Conservation (phyloP, 2,113 vertebrate genomes). For the Stegostoma tigrinum region DNA sequence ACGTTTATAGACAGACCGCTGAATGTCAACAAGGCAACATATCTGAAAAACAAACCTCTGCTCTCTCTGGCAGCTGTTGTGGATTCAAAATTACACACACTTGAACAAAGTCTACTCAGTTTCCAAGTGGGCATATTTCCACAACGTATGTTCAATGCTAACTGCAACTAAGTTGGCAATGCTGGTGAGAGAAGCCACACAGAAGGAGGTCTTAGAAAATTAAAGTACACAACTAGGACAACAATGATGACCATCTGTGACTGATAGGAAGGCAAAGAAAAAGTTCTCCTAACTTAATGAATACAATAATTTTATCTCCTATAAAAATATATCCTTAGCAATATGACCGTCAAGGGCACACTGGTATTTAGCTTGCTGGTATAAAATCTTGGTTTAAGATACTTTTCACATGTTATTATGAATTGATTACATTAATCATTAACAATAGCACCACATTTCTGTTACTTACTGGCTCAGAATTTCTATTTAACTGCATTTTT, state of each 20-base stretch:
- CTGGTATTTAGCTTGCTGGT: neutral
- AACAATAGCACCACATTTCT: neutral
- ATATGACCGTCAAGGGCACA: neutral
- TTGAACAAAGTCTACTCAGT: neutral
- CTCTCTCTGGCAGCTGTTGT: neutral
- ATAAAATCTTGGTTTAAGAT: neutral
- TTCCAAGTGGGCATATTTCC: neutral
- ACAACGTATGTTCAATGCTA: neutral
- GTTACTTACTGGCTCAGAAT: neutral
- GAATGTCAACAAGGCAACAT: neutral
- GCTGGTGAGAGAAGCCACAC: neutral
- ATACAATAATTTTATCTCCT: neutral
- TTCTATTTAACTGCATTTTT: neutral
- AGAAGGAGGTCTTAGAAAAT: neutral
- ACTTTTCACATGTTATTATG: neutral
- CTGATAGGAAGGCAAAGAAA: too few species aligned
- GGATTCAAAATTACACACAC: neutral
- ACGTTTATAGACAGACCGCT: neutral
- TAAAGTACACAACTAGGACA: neutral
- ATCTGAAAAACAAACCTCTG: neutral
- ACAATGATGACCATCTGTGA: neutral
- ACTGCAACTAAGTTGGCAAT: neutral
- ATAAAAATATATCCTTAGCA: neutral
- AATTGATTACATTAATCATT: neutral
- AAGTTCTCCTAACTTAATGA: neutral